Base-by-base conservation (phyloP, 2,888 invertebrate species). In the Macrophya alboannulata region DNA sequence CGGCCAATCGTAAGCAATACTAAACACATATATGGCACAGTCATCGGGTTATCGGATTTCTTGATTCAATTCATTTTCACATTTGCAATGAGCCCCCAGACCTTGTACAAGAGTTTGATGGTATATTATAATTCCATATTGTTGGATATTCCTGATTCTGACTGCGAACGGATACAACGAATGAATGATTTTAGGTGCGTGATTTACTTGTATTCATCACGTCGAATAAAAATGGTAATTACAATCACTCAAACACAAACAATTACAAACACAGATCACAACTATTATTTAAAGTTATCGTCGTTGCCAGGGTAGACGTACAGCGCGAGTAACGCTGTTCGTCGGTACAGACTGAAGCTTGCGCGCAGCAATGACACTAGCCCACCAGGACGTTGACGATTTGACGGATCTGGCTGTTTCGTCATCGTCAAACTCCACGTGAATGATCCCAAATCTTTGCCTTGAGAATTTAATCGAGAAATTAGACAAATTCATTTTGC, bases 391-490 rank as follows among this genome's bases (percentile, higher is more conserved):
- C 40, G 51, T 37, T n/a, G 79, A 79, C 3, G 48, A 2, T 55
- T 59, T 55, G 40, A 10, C n/a, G 9, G 79, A 21, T 79, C 79
- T 79, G 3, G 31, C 4, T 1, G 31, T 51, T 17, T 59, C 59
- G 37, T 17, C 25, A 0, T 79, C 79, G n/a, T 79, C 79, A 1
- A 79, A 79, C 17, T 79, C 79, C 8, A 79, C 79, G n/a, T 10
- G 4, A n/a, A 55, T 17, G 17, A 79, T 59, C 2, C 79, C 79
- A 17, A 79, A 79, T 79, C 59, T n/a, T 25, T 76, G 31, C 1
- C 74, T 76, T 4, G 12, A 71, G 6, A n/a, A 40, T 17, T 12
- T 0, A 97, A 89, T 97, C 97, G 92, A 96, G 97, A 90, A 95
- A 40, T 37, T 31, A n/a, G 76, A 76, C 71, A 17, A 72, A 76